Evolutionary conservation across 2,888 invertebrate species (phyloP), one percentile per base, ranked within the genome.

Genomic region (Drosophila antonietae): DNA sequence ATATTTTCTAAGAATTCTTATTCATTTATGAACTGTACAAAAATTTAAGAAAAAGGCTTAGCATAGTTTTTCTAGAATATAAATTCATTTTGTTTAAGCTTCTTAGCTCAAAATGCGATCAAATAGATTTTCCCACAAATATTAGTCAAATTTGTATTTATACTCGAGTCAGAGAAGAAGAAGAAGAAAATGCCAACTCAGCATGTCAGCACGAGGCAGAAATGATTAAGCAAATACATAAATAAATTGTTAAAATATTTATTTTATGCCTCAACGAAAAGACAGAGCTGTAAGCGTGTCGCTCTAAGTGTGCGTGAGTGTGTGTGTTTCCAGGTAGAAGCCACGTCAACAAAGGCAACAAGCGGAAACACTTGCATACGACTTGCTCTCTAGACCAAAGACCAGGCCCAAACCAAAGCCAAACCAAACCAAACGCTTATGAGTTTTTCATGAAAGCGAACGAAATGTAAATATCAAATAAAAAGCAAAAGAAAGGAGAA

Each of bases 231-330:
- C 52, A 67, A 71, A 81, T 70, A 75, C 58, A 74, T 75, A 81
- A 79, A 83, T 77, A 81, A 77, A 68, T 70, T 78, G 68, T 68
- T 68, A 33, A 78, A 81, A 81, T 81, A 83, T 83, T 76, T 86
- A 79, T 78, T 70, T 78, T 70, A 31, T 74, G 53, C 39, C 39
- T 23, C 20, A 18, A 51, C 41, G 18, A 65, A 62, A 72, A 47
- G 43, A 39, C 49, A 67, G 44, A 62, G 37, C 39, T 43, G 56
- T 28, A 14, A 43, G 41, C 44, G 53, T 62, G 53, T 62, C 49
- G 49, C 23, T 39, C 18, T 47, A 18, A 15, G 20, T 35, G 35
- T 15, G 14, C 14, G 37, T 37, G 14, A 15, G 41, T 46, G 46
- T 53, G 20, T 43, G 49, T 35, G 15, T 15, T 31, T 20, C 15